Percentiles rank a stretch among this genome's conserved stretches.
These are phyloP conservation scores for Brachypodius melanocephalos DNA, from an alignment of 2,113 vertebrate species.

Conservation along the genomic window DNA sequence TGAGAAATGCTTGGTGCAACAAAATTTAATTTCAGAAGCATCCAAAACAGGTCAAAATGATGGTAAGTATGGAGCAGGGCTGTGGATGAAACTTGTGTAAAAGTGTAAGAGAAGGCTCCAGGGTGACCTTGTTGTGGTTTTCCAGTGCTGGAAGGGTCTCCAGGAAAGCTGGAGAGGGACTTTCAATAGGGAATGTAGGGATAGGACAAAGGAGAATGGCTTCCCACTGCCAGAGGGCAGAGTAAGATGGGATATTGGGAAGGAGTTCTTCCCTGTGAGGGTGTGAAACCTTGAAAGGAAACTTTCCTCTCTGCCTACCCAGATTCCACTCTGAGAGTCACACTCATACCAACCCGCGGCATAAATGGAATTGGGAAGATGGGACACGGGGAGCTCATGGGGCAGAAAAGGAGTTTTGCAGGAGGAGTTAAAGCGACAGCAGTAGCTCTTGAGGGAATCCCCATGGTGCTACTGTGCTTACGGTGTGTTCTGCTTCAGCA, in stretches of 20 bases:
- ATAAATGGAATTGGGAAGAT: not conserved
- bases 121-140: not conserved
- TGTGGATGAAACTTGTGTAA: no score
- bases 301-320: not conserved
- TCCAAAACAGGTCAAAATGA: not conserved
- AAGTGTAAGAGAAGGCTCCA: not conserved
- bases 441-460: not conserved
- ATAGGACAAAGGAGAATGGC: not conserved
- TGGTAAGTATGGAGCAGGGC: not conserved
- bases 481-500: fast-evolving
- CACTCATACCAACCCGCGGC: no score
- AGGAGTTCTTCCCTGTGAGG: not conserved
- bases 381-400: not conserved
- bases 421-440: not conserved
- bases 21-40: not conserved
- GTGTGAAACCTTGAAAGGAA: not conserved
- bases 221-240: not conserved
- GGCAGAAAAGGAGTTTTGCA: not conserved
- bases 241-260: not conserved
- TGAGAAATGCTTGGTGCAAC: not conserved
- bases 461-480: not conserved
- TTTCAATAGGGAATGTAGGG: not conserved
- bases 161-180: not conserved
- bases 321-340: not conserved
- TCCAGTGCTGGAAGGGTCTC: not conserved